phyloP scores from a whole-genome alignment of 2,113 vertebrate genomes.

The Arothron firmamentum region DNA sequence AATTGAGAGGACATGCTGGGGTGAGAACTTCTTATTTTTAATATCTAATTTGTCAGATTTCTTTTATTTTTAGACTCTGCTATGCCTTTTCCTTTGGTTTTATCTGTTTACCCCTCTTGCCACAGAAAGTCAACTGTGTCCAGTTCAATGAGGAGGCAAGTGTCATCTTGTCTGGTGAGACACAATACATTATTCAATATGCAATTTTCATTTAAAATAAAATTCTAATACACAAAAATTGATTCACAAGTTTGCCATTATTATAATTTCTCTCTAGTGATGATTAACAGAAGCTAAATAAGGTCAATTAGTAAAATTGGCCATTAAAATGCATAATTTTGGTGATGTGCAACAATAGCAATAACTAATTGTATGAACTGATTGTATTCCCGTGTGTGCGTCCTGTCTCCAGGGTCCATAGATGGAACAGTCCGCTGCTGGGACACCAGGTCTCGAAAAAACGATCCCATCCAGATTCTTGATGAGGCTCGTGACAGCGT shows the following conservation, averaged over 20 bases:
- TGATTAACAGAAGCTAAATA: too few species aligned
- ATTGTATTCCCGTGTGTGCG: background rate
- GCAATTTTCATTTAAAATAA: too few species aligned
- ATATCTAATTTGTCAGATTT: background rate
- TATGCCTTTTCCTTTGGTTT: background rate
- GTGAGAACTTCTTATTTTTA: constrained; percentile 62
- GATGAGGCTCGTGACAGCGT: constrained; percentile 87
- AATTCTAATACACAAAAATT: too few species aligned
- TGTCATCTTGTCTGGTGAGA: constrained; percentile 87
- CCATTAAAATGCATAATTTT: background rate
- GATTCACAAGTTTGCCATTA: too few species aligned
- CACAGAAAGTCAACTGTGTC: constrained; percentile 88
- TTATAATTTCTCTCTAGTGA: too few species aligned
- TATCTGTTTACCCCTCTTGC: background rate
- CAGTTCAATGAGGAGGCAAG: constrained; percentile 91
- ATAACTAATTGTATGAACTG: background rate
- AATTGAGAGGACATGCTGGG: constrained; percentile 90
- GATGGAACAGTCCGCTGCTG: constrained; percentile 88
- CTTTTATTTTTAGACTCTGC: background rate
- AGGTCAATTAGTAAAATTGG: too few species aligned
- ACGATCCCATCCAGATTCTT: constrained; percentile 82
- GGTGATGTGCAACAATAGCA: too few species aligned
- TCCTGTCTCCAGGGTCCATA: constrained; percentile 79
- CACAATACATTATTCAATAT: background rate
- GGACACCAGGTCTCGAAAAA: constrained; percentile 84